Evolutionary conservation across 2,113 vertebrate genomes (phyloP), one percentile per base, ranked within the genome.

Genomic region (Dipodomys stephensi): DNA sequence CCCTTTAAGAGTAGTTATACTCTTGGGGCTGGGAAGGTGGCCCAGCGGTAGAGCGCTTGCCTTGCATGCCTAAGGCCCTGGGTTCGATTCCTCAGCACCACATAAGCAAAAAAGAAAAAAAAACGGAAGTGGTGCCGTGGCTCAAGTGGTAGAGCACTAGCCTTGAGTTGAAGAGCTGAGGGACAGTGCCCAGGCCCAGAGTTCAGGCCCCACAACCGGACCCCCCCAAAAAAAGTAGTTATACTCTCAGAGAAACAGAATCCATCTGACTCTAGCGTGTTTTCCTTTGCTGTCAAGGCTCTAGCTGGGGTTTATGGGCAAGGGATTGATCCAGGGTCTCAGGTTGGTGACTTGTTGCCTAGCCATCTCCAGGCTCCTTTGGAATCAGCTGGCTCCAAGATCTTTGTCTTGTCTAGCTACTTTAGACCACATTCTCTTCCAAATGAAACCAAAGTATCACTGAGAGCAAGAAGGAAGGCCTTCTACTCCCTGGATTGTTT

Each of bases 401-500:
- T 62, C 94, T 90, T 92, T 90, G 87, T 84, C 95, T 92, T 64
- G 78, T 93, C 91, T 96, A 92, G 93, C 79, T 22, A 0, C 79
- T 81, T 57, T 1, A 95, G 95, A 95, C 94, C 86, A 72, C 86
- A 90, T 39, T 94, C 90, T 73, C 85, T 97, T 93, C 83, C 90
- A 96, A 83, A 94, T 19, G 62, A 97, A 97, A 96, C 4, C 5
- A 94, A 93, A 95, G 62, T 78, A 84, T 25, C 65, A 7, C 27
- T 96, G 80, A 92, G 69, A 97, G 82, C 67, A 25, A 12, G 49
- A 96, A 97, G 91, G 93, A 92, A 81, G 86, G 87, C 92, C 79
- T 95, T 79, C 78, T 88, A 80, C 28, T 84, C 74, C 28, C 7
- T 73, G 81, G 46, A 77, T 91, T 88, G 30, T 57, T 92, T 96